Evolutionary conservation across 2,797 vertebrate genomes (phyloP).

Genomic region (Oryzias dopingdopingensis): DNA sequence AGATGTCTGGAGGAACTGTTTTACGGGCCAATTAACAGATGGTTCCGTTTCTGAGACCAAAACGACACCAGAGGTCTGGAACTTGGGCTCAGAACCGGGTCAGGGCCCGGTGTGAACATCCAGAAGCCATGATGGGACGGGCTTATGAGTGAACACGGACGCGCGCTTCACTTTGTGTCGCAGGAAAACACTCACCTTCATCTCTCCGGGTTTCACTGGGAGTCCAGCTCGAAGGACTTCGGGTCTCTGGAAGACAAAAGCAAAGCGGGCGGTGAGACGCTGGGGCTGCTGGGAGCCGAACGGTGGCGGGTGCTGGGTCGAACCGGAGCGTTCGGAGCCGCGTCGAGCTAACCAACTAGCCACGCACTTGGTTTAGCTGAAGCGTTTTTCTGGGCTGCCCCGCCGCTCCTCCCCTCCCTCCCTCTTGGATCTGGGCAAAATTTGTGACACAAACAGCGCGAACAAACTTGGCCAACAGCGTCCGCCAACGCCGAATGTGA

Average conservation of each 20-base stretch:
- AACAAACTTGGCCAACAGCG: slow-evolving; percentile 9
- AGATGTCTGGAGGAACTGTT: too few species aligned
- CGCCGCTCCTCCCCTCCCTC: slow-evolving; percentile 40
- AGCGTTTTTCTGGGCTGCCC: slow-evolving; percentile 50
- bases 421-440: slow-evolving; percentile 32
- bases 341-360: slow-evolving; percentile 62
- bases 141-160: not conserved
- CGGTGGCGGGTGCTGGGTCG: too few species aligned
- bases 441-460: slow-evolving; percentile 45
- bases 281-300: too few species aligned
- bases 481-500: not conserved
- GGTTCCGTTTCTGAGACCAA: too few species aligned
- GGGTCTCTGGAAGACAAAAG: slow-evolving; percentile 69
- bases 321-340: slow-evolving; percentile 4
- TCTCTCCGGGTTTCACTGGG: slow-evolving; percentile 86
- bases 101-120: too few species aligned
- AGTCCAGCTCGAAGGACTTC: slow-evolving; percentile 87
- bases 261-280: not conserved
- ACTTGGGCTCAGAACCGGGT: too few species aligned
- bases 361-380: slow-evolving; percentile 58
- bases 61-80: too few species aligned
- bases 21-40: too few species aligned
- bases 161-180: slow-evolving; percentile 11
- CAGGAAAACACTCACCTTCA: slow-evolving; percentile 87
- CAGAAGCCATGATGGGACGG: too few species aligned